Evolutionary conservation across 1,140 invertebrate genomes (phyloP).

Genomic region (Stratiolaelaps scimitus): DNA sequence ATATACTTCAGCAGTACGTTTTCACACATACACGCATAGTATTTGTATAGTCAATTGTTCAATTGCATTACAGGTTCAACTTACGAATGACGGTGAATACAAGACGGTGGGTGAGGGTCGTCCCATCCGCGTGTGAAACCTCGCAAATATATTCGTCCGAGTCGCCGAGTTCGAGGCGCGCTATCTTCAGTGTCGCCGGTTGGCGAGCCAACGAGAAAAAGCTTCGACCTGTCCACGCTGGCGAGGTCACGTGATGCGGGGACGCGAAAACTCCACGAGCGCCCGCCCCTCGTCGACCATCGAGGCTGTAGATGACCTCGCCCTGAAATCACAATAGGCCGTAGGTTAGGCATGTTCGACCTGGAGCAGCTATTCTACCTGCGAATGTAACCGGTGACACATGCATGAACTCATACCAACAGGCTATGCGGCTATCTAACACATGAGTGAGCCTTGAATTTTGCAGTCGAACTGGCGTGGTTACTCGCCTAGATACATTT

Average conservation of each 20-base stretch:
- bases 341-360: too few species aligned
- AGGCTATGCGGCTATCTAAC: too few species aligned
- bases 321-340: background rate
- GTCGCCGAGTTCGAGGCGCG: constrained; percentile 7
- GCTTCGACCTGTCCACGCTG: constrained; percentile 9
- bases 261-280: constrained; percentile 13
- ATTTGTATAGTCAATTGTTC: too few species aligned
- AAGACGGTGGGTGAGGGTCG: background rate
- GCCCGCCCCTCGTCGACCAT: background rate
- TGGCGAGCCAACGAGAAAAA: constrained; percentile 11
- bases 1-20: too few species aligned
- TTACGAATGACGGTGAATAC: constrained; percentile 19
- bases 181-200: constrained; percentile 8
- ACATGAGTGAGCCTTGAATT: too few species aligned
- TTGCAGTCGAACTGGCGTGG: too few species aligned
- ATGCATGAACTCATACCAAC: too few species aligned
- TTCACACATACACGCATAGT: too few species aligned
- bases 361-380: too few species aligned
- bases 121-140: constrained; percentile 6
- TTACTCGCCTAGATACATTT: too few species aligned
- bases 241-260: constrained; percentile 10
- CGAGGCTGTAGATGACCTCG: background rate
- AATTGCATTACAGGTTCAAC: background rate
- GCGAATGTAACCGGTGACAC: too few species aligned
- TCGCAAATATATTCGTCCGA: background rate